A percentile compares a stretch with the other conserved stretches of the same genome.
phyloP scores from a whole-genome alignment of 2,113 vertebrate species.

The Oxyruncus cristatus region DNA sequence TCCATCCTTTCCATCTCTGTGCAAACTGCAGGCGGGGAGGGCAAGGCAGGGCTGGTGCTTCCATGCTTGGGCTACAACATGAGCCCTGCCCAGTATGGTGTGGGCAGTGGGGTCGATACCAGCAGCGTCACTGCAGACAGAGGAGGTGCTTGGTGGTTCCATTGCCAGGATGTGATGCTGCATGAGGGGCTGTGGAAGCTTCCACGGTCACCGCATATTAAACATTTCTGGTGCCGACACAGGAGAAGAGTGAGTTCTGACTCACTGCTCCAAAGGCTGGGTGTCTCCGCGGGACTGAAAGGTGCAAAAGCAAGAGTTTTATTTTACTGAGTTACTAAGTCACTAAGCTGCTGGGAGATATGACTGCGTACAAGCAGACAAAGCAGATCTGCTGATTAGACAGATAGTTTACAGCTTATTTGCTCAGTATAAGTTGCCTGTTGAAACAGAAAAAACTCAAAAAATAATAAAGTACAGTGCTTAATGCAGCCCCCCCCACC shows the following conservation, averaged over 20 bases:
- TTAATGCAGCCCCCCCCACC: too few species aligned
- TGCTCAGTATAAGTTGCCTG: neutral
- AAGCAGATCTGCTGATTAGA: neutral
- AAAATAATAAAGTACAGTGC: too few species aligned
- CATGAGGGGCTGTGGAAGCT: neutral
- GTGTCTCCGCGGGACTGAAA: neutral
- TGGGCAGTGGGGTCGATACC: rapidly evolving
- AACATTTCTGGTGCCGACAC: neutral
- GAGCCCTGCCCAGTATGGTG: neutral
- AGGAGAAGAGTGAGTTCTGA: neutral
- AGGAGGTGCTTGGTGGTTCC: neutral
- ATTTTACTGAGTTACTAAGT: conserved; percentile 44
- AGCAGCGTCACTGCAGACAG: neutral
- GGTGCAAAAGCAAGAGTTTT: conserved; percentile 26
- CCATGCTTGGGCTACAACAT: neutral
- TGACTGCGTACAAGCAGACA: neutral
- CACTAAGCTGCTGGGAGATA: conserved; percentile 10
- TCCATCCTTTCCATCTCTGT: neutral
- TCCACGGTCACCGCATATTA: neutral
- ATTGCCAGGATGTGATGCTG: neutral
- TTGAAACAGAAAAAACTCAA: neutral
- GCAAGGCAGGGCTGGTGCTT: neutral
- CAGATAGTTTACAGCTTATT: neutral
- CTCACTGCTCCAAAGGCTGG: neutral
- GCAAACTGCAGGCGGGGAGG: neutral